phyloP scores from a whole-genome alignment of 2,888 invertebrate species.

The Meiosimyza decipiens region DNA sequence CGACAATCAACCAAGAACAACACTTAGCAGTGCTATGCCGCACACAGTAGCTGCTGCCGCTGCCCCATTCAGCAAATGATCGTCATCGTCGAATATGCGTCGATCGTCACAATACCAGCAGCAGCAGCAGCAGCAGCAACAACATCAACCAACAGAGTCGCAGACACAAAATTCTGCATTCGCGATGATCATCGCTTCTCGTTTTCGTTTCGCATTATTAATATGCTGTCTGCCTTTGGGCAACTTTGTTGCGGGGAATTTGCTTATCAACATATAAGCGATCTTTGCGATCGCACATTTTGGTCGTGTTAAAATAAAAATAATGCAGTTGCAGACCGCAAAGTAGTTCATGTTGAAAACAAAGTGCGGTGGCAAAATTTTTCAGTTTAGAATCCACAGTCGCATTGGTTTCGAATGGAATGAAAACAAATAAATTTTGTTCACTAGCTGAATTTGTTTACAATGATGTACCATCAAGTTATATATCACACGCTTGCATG shows the following conservation, averaged over 20 bases:
- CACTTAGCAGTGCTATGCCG: neutral
- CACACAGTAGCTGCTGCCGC: conserved; percentile 23
- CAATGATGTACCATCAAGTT: too few species aligned
- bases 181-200: conserved; percentile 28
- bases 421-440: too few species aligned
- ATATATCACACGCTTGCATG: too few species aligned
- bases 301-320: too few species aligned
- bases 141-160: conserved; percentile 21
- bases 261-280: conserved; percentile 38
- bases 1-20: conserved; percentile 1
- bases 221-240: conserved; percentile 34
- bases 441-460: too few species aligned
- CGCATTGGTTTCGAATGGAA: too few species aligned
- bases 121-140: too few species aligned
- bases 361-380: too few species aligned
- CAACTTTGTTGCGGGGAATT: conserved; percentile 28
- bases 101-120: conserved; percentile 27
- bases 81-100: conserved; percentile 10
- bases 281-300: conserved; percentile 23
- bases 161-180: conserved; percentile 14
- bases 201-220: conserved; percentile 40
- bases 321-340: too few species aligned
- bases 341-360: too few species aligned
- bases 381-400: too few species aligned
- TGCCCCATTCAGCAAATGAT: conserved; percentile 22